Conservation (phyloP, 2,888 invertebrate genomes). For the Busseola fusca region DNA sequence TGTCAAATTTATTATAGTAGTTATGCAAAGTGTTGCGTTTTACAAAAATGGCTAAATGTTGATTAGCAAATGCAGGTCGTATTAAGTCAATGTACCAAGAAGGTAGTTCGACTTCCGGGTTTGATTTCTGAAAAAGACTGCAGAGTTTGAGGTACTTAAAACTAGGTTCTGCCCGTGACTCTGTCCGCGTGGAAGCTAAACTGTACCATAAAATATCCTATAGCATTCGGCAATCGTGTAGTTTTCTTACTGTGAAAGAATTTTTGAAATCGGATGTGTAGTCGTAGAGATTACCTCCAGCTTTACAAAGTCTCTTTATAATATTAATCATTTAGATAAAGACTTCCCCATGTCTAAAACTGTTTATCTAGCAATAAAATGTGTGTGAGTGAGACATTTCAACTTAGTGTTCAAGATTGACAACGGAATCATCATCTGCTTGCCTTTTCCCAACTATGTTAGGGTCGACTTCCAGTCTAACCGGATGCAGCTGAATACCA, state of each 20-base stretch:
- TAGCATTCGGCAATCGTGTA: background rate
- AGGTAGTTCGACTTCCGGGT: background rate
- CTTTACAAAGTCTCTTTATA: background rate
- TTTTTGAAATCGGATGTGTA: background rate
- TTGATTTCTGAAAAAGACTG: background rate
- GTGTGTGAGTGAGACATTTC: too few species aligned
- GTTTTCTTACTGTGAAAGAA: background rate
- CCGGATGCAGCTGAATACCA: too few species aligned
- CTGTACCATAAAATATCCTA: background rate
- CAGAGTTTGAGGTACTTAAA: background rate
- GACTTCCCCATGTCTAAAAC: background rate
- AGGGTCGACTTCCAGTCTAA: too few species aligned
- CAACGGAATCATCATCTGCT: too few species aligned
- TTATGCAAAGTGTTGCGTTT: conserved; percentile 48
- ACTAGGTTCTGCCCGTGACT: background rate
- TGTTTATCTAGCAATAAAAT: background rate
- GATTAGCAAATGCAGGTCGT: conserved; percentile 10
- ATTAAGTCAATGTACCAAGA: background rate
- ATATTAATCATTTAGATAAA: background rate
- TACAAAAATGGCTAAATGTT: conserved; percentile 26
- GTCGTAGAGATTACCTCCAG: background rate
- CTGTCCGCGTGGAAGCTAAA: background rate
- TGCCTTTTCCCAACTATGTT: too few species aligned
- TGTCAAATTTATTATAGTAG: conserved; percentile 42
- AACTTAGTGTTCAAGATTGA: background rate